Base-by-base conservation (phyloP, 2,888 invertebrate species). In the Sminthurinus aureus region DNA sequence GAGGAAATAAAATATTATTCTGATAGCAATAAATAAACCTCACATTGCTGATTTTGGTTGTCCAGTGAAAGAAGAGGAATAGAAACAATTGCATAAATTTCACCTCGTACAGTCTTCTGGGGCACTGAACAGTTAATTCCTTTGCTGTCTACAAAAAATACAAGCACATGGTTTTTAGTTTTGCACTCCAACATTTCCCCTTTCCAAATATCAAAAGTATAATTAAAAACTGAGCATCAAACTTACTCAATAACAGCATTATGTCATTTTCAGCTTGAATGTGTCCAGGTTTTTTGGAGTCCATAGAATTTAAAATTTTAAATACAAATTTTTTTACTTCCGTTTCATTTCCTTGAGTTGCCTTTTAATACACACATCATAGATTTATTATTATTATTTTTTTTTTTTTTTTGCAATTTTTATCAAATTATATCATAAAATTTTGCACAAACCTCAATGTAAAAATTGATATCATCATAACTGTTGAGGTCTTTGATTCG, bases 271-370 rank as follows among this genome's bases (percentile, higher is more conserved):
- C 96, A 0, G 94, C 96, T 84, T 95, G 94, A 11, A 96, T 92
- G 24, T 94, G 92, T 0, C 90, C 90, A 0, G 91, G 90, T 76
- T 95, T 94, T 89, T 93, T 92, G 0, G 97, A 95, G 90, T 97
- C 96, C 90, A 95, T 91, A 0, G 94, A 93, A 91, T 97, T 97
- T 88, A 96, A 92, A 78, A 97, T 93, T 92, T 97, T 97, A 84
- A 97, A 90, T 24, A 96, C 94, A 89, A 90, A 91, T 69, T 88
- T 87, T 69, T 80, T 81, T 20, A 38, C 38, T 38, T 38, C 38
- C 38, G 38, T 6, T 38, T 38, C 38, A 38, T 38, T 38, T 6
- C 38, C 38, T 38, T 4, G 38, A 38, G 38, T 38, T 38, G 38
- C 38, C 38, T 38, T 4, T 38, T 38, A 38, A 38, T 38, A 38